phyloP scores from a whole-genome alignment of 2,797 vertebrate species.

The Petrocephalus schoutedeni region DNA sequence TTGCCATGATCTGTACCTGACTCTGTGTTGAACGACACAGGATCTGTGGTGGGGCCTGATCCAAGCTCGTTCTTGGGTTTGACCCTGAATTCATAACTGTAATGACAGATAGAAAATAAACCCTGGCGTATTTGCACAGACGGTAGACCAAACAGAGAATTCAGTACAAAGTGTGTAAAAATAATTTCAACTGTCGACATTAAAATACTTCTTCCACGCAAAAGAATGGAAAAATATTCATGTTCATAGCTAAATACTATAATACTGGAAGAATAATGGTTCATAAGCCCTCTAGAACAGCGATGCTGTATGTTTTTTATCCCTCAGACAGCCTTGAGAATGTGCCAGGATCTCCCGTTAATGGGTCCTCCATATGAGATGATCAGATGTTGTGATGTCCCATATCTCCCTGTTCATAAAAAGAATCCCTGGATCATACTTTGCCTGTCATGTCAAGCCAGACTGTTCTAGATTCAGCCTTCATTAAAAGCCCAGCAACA shows the following conservation, averaged over 20 bases:
- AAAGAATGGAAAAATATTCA: background rate
- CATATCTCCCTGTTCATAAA: constrained; percentile 38
- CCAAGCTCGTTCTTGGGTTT: constrained; percentile 84
- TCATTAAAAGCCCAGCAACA: constrained; percentile 46
- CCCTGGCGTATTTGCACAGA: background rate
- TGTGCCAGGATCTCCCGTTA: constrained; percentile 22
- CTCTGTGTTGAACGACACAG: constrained; percentile 83
- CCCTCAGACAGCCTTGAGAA: constrained; percentile 33
- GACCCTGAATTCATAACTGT: constrained; percentile 87
- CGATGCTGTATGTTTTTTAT: constrained; percentile 35
- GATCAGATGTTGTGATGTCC: constrained; percentile 51
- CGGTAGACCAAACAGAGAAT: background rate
- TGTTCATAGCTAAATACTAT: background rate
- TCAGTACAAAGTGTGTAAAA: background rate
- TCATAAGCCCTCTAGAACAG: constrained; percentile 14
- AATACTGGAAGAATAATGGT: background rate
- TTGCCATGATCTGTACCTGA: constrained; percentile 64
- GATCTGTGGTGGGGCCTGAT: constrained; percentile 73
- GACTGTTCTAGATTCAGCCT: constrained; percentile 19
- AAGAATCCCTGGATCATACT: constrained; percentile 42
- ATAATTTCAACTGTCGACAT: background rate
- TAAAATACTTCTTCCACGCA: background rate
- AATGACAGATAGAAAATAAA: constrained; percentile 33
- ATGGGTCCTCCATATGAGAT: constrained; percentile 55
- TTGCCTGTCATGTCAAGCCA: constrained; percentile 48